A percentile compares a stretch with the other conserved stretches of the same genome.
phyloP scores from a whole-genome alignment of 2,888 invertebrate species.

The Anticlea derivata region DNA sequence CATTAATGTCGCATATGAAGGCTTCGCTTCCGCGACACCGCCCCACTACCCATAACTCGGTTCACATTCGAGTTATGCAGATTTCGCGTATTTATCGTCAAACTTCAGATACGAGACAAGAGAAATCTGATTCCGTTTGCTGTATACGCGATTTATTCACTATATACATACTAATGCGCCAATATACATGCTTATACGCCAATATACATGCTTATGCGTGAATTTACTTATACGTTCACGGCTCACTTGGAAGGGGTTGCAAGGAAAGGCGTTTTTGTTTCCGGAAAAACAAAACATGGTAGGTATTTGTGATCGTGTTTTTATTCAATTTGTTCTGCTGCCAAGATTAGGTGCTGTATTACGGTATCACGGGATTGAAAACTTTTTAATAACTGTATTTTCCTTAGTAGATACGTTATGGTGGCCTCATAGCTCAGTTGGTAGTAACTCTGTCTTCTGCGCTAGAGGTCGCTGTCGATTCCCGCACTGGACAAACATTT shows the following conservation, averaged over 20 bases:
- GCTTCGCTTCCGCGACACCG: constrained; percentile 52
- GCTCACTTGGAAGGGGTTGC: neutral
- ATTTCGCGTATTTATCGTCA: constrained; percentile 79
- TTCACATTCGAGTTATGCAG: constrained; percentile 77
- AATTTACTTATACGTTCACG: neutral
- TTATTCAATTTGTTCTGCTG: neutral
- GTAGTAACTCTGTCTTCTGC: no score
- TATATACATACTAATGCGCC: constrained; percentile 50
- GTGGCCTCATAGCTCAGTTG: no score
- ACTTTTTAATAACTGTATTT: no score
- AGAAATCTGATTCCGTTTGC: constrained; percentile 80
- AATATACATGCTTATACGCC: constrained; percentile 1
- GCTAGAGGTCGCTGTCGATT: no score
- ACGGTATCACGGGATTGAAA: no score
- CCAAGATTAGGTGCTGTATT: no score
- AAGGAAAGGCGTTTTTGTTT: constrained; percentile 8
- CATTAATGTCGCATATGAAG: constrained; percentile 15
- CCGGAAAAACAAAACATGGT: constrained; percentile 20
- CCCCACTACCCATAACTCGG: constrained; percentile 59
- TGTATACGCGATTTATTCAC: constrained; percentile 72
- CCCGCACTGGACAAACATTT: no score
- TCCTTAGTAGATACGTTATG: no score
- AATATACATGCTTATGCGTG: neutral
- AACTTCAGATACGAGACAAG: constrained; percentile 81
- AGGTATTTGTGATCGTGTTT: neutral